Base-by-base conservation (phyloP, 2,888 invertebrate genomes). In the Agrenia bidenticulata region DNA sequence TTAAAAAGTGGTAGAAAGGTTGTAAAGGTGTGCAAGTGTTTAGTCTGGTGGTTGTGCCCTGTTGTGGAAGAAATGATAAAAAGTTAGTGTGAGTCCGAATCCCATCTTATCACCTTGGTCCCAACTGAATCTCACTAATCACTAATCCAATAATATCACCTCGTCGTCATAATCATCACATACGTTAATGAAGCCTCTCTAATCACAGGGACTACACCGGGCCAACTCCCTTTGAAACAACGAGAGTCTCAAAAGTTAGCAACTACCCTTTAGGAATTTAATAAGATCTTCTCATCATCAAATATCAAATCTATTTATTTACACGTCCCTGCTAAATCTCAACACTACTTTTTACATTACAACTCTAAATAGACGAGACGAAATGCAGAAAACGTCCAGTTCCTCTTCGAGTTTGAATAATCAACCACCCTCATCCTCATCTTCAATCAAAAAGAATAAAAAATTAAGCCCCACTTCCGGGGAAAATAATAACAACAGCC, bases 111-210 rank as follows among this genome's bases (percentile, higher is more conserved):
- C n/a, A n/a, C n/a, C n/a, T n/a, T n/a, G n/a, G 60, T 62, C 68
- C 65, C 60, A 61, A 61, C 64, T 63, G 63, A 63, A 66, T 66
- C 66, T 59, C 63, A 56, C 63, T 69, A 69, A 69, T 69, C 65
- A 69, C 68, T 65, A 61, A 65, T 59, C 65, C 65, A 69, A 69
- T 69, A 67, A 64, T 67, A 61, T 51, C 51, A 51, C 51, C 51
- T 24, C 21, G 13, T 23, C 51, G 51, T 51, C 51, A 51, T 11
- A 51, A 51, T 51, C 51, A 11, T 51, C 51, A 51, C 51, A 23
- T 17, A 11, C 17, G 7, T 49, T 49, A 49, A 7, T 49, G 9
- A 49, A 49, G 13, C 21, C 13, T 51, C 51, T 19, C 13, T 19
- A 5, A 5, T 19, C 39, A 39, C 39, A 15, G 15, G 39, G 24